These are phyloP conservation scores for Temnothorax longispinosus DNA, from an alignment of 1,140 invertebrate species.

Conservation along the genomic window DNA sequence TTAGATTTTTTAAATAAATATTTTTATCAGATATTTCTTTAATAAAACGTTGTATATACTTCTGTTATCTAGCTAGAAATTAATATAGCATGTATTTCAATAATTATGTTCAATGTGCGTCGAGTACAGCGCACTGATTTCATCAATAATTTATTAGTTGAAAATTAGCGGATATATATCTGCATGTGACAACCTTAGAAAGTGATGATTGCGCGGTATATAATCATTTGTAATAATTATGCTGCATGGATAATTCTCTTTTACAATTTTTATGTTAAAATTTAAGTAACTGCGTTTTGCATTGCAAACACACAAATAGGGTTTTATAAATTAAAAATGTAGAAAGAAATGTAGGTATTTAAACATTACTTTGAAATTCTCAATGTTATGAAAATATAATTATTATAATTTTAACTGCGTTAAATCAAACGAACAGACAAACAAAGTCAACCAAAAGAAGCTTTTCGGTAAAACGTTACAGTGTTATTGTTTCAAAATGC, in stretches of 20 bases:
- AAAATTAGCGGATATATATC: slow-evolving; percentile 29
- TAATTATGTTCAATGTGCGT: slow-evolving; percentile 38
- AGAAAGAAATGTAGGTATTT: not conserved
- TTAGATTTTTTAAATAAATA: not conserved
- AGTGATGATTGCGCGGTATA: not conserved
- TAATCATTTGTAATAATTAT: slow-evolving; percentile 9
- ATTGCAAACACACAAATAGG: too few relatives aligned
- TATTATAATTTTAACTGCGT: not conserved
- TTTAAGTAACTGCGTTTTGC: too few relatives aligned
- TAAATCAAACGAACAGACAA: not conserved
- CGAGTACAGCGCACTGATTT: not conserved
- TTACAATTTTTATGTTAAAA: not conserved
- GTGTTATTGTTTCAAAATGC: slow-evolving; percentile 27
- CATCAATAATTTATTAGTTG: slow-evolving; percentile 38
- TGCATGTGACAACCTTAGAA: slow-evolving; percentile 34
- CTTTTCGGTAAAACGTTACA: not conserved
- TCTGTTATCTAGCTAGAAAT: not conserved
- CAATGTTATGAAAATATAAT: not conserved
- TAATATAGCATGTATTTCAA: not conserved
- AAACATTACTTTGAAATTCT: not conserved
- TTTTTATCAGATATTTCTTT: not conserved
- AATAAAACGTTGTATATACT: not conserved
- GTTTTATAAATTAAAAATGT: not conserved
- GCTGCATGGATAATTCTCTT: not conserved
- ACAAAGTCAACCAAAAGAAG: not conserved